phyloP scores from a whole-genome alignment of 1,140 invertebrate species.

The Cyphomyrmex costatus region DNA sequence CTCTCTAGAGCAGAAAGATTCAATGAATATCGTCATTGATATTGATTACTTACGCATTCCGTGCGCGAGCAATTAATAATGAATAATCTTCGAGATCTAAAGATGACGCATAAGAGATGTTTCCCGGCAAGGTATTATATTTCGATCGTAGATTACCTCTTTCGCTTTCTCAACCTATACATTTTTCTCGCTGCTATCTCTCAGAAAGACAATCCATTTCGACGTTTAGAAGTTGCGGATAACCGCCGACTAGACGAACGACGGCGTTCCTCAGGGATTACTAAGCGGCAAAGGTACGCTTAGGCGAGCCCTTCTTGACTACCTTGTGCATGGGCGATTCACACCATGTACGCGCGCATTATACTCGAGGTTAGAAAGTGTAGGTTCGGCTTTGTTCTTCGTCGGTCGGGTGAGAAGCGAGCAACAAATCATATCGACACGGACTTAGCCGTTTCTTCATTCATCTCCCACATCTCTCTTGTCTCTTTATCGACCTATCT shows the following conservation, averaged over 20 bases:
- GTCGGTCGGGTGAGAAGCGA: constrained; percentile 21
- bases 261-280: constrained; percentile 41
- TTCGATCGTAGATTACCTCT: constrained; percentile 1
- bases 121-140: constrained; percentile 16
- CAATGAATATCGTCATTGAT: constrained; percentile 13
- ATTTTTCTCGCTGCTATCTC: constrained; percentile 42
- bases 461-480: constrained; percentile 64
- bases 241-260: constrained; percentile 35
- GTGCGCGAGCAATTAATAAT: constrained; percentile 14
- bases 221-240: constrained; percentile 21
- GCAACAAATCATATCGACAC: constrained; percentile 74
- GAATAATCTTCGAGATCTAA: constrained; percentile 10
- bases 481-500: constrained; percentile 33
- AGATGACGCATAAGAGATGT: not conserved
- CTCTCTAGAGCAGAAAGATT: not conserved
- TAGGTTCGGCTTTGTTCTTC: constrained; percentile 65
- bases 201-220: constrained; percentile 32
- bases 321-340: constrained; percentile 22
- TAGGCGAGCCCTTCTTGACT: constrained; percentile 23
- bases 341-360: not conserved
- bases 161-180: constrained; percentile 8
- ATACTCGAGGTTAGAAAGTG: constrained; percentile 43
- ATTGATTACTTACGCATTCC: not conserved
- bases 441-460: constrained; percentile 54
- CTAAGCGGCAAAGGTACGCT: constrained; percentile 1